Evolutionary conservation across 2,797 vertebrate genomes (phyloP).

Genomic region (Gouania willdenowi): DNA sequence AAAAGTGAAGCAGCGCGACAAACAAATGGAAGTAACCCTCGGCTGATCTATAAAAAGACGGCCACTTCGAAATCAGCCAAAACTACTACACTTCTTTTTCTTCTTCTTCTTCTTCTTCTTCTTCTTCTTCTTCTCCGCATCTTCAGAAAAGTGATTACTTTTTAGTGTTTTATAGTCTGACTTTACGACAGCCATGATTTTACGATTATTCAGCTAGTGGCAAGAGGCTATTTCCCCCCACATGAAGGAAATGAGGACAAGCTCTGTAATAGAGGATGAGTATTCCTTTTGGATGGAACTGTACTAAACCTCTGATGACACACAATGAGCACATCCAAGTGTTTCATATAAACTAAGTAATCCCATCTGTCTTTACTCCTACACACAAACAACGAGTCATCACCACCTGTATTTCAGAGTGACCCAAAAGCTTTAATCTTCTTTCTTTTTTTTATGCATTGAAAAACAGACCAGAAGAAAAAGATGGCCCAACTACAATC

Average conservation of each 20-base stretch:
- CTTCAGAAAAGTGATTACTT: conserved; percentile 24
- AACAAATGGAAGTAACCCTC: conserved; percentile 12
- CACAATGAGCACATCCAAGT: conserved; percentile 41
- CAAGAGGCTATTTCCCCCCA: conserved; percentile 22
- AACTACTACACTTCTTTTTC: conserved; percentile 4
- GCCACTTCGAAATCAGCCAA: no score
- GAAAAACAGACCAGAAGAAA: conserved; percentile 7
- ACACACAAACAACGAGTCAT: conserved; percentile 41
- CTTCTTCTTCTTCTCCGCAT: conserved; percentile 16
- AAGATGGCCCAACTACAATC: conserved; percentile 1
- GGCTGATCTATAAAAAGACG: background rate
- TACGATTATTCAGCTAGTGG: conserved; percentile 35
- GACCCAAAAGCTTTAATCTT: conserved; percentile 42
- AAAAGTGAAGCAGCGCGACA: conserved; percentile 4
- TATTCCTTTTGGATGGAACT: conserved; percentile 40
- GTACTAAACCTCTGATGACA: conserved; percentile 36
- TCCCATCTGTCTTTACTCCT: conserved; percentile 25
- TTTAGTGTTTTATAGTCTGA: conserved; percentile 33
- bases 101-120: conserved; percentile 9
- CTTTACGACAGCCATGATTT: conserved; percentile 35
- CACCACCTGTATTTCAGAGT: conserved; percentile 45
- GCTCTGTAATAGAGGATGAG: conserved; percentile 40
- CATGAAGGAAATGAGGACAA: conserved; percentile 21
- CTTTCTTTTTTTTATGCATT: conserved; percentile 45
- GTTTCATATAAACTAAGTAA: conserved; percentile 40